Conservation (phyloP, 2,797 vertebrate genomes). For the Amblyraja radiata region DNA sequence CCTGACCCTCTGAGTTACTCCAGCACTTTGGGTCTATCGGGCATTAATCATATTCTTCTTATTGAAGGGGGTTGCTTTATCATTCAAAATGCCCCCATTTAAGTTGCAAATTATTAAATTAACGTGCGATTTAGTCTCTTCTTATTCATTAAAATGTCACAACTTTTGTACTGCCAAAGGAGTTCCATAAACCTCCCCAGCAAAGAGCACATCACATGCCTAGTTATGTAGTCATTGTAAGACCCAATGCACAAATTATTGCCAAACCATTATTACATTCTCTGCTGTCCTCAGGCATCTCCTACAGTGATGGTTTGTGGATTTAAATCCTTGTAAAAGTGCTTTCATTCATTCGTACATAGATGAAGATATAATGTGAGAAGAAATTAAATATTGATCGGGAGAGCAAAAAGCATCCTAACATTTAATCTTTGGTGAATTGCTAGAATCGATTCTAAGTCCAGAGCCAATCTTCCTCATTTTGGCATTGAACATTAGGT, state of each 20-base stretch:
- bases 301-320: not conserved
- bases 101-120: not conserved
- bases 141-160: not conserved
- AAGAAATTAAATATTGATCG: slow-evolving; percentile 33
- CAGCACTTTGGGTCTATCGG: not conserved
- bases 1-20: no score
- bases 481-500: not conserved
- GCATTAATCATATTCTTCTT: not conserved
- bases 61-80: not conserved
- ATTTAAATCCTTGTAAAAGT: not conserved
- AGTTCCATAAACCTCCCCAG: not conserved
- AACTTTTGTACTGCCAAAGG: not conserved
- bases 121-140: not conserved
- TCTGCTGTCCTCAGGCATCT: not conserved
- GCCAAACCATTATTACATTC: not conserved
- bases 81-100: not conserved
- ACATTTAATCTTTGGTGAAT: slow-evolving; percentile 11
- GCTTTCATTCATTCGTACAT: slow-evolving; percentile 6
- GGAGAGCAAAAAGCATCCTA: slow-evolving; percentile 21
- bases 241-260: not conserved
- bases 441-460: slow-evolving; percentile 16
- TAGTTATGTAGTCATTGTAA: not conserved
- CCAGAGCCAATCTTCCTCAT: not conserved
- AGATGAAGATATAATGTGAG: slow-evolving; percentile 30
- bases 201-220: not conserved